phyloP scores from a whole-genome alignment of 2,888 invertebrate genomes.

The Neoascia interrupta region DNA sequence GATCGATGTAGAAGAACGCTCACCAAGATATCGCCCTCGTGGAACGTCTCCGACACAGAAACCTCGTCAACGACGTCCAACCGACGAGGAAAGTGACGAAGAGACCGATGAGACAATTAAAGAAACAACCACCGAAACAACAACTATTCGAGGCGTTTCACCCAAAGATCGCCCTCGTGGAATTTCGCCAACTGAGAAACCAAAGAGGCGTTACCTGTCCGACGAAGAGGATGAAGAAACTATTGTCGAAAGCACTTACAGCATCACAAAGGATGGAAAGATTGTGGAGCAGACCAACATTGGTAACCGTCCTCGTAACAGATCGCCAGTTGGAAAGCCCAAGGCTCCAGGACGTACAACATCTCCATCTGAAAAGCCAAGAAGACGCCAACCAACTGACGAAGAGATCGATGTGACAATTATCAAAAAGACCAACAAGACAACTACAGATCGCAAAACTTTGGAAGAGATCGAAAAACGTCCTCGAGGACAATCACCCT shows the following conservation, averaged over 20 bases:
- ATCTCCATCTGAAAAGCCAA: conserved; percentile 46
- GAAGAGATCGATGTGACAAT: conserved; percentile 30
- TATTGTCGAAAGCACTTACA: background rate
- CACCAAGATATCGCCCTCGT: conserved; percentile 22
- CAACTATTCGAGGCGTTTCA: background rate
- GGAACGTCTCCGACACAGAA: conserved; percentile 36
- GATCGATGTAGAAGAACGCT: no score
- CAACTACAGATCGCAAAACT: background rate
- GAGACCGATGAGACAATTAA: background rate
- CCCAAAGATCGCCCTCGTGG: conserved; percentile 3
- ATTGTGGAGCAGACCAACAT: background rate
- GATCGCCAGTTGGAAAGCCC: background rate
- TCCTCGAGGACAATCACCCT: conserved; percentile 13
- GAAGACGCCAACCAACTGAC: conserved; percentile 10
- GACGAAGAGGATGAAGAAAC: background rate
- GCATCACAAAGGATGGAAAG: background rate
- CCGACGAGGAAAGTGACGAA: background rate
- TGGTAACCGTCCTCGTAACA: background rate
- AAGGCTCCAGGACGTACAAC: conserved; percentile 4
- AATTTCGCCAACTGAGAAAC: background rate
- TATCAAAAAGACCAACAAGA: background rate
- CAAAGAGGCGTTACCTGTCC: background rate
- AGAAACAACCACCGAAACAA: background rate
- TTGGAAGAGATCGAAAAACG: no score
- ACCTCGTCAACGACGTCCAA: conserved; percentile 4